Evolutionary conservation across 2,888 invertebrate genomes (phyloP).

Genomic region (Cryptus armator): DNA sequence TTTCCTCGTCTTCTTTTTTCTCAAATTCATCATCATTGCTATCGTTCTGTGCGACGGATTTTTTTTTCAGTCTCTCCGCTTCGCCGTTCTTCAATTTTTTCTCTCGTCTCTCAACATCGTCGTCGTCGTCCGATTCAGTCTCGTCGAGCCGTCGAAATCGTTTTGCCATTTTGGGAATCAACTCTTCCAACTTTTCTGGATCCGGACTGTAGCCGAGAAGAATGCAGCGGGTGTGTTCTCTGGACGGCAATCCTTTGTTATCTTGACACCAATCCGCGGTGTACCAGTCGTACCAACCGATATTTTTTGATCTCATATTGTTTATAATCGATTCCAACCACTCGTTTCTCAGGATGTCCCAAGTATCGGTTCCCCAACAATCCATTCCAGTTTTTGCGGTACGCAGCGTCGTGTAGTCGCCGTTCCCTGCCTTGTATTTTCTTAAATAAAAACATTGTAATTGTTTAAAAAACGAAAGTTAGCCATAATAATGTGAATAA

Average conservation of each 20-base stretch:
- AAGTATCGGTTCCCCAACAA: conserved; percentile 3
- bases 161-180: background rate
- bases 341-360: conserved; percentile 10
- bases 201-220: background rate
- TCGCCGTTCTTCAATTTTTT: background rate
- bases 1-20: background rate
- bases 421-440: background rate
- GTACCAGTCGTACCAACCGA: background rate
- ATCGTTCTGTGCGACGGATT: background rate
- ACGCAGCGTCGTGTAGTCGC: conserved; percentile 2
- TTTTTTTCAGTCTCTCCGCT: background rate
- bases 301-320: background rate
- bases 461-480: background rate
- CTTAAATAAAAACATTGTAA: background rate
- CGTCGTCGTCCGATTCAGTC: background rate
- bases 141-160: too few relatives aligned
- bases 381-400: background rate
- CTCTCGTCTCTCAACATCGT: background rate
- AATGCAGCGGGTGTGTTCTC: conserved; percentile 9
- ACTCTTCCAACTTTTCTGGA: background rate
- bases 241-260: background rate
- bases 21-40: background rate
- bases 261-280: background rate
- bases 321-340: conserved; percentile 1
- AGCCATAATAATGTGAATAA: background rate